These are phyloP conservation scores for Drosophila chauvacae DNA, from an alignment of 1,140 invertebrate species.

Conservation along the genomic window DNA sequence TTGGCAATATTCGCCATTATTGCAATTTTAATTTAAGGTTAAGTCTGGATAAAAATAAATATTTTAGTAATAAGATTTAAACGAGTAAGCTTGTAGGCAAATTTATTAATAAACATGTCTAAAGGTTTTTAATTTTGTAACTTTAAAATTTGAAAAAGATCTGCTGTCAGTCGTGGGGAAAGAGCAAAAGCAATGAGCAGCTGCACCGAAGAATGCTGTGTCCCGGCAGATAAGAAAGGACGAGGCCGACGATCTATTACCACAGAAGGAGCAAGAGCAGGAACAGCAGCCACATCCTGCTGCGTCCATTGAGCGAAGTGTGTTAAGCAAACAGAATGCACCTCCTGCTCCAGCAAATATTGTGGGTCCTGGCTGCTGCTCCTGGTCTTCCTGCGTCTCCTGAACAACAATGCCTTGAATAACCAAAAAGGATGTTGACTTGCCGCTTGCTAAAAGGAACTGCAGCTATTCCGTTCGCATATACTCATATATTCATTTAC, in stretches of 20 bases:
- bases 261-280: conserved; percentile 20
- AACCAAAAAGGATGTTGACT: conserved; percentile 82
- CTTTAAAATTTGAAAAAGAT: neutral
- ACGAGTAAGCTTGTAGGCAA: too few species aligned
- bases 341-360: conserved; percentile 29
- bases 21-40: conserved; percentile 5
- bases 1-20: conserved; percentile 3
- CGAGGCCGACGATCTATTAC: conserved; percentile 74
- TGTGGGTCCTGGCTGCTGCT: conserved; percentile 6
- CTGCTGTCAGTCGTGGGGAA: too few species aligned
- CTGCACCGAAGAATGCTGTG: conserved; percentile 26
- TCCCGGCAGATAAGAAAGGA: conserved; percentile 74
- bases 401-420: conserved; percentile 56
- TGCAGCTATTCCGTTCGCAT: conserved; percentile 75
- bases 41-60: neutral
- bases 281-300: conserved; percentile 42
- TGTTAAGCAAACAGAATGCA: conserved; percentile 72
- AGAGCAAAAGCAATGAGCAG: conserved; percentile 4
- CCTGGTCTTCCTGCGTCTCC: conserved; percentile 21
- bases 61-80: neutral
- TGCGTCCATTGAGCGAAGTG: conserved; percentile 76
- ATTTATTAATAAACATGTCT: neutral
- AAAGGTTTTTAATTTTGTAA: neutral
- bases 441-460: conserved; percentile 76
- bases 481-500: conserved; percentile 82